Evolutionary conservation across 2,888 invertebrate genomes (phyloP).

Genomic region (Apamea anceps): DNA sequence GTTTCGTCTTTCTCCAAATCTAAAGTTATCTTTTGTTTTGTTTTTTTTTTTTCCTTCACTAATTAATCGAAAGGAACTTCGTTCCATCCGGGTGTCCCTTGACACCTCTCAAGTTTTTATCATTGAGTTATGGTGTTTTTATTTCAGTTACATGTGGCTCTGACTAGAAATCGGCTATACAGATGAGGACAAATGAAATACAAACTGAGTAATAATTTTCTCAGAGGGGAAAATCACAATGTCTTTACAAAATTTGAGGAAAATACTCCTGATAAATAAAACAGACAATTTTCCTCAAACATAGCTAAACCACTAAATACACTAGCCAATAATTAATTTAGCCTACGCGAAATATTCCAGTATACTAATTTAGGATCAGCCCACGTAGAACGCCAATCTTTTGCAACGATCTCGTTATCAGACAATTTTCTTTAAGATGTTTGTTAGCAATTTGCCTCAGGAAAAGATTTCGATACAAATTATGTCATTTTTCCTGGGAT

Average conservation of each 20-base stretch:
- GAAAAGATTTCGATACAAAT: not conserved
- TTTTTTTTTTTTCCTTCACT: too few relatives aligned
- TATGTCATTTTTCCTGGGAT: constrained; percentile 11
- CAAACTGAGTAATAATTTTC: not conserved
- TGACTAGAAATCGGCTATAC: not conserved
- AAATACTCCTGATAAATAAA: too few relatives aligned
- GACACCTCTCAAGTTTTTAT: too few relatives aligned
- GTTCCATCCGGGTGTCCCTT: too few relatives aligned
- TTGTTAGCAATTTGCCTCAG: constrained; percentile 7
- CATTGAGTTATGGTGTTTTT: not conserved
- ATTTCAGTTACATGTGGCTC: not conserved
- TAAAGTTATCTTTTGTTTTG: too few relatives aligned
- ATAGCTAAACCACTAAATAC: not conserved
- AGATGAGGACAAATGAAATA: not conserved
- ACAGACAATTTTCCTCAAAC: not conserved
- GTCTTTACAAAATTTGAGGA: not conserved
- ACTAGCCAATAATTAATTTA: not conserved
- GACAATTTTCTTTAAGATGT: constrained; percentile 24
- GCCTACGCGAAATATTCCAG: not conserved
- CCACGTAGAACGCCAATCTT: constrained; percentile 28
- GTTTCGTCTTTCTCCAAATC: too few relatives aligned
- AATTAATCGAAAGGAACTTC: too few relatives aligned
- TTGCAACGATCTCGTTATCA: constrained; percentile 17
- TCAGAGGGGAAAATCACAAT: not conserved
- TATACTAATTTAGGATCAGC: constrained; percentile 1